Evolutionary conservation across 1,140 invertebrate species (phyloP).

Genomic region (Atta cephalotes): DNA sequence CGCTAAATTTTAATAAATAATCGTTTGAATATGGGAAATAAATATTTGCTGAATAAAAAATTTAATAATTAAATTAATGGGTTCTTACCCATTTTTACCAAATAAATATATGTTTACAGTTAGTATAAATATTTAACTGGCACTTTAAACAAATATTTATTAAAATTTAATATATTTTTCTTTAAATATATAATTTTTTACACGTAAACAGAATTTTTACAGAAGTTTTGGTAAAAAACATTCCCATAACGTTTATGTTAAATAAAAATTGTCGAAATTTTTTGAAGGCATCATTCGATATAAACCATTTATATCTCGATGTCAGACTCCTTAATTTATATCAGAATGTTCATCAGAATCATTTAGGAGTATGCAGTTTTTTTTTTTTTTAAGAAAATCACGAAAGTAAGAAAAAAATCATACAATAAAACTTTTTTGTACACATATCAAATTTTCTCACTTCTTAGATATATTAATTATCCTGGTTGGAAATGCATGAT

Average conservation of each 20-base stretch:
- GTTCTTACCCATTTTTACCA: no score
- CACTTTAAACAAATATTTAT: no score
- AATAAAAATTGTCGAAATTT: neutral
- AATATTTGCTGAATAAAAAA: no score
- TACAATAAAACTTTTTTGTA: neutral
- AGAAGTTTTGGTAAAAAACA: neutral
- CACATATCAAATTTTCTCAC: neutral
- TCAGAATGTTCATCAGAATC: neutral
- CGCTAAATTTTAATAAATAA: no score
- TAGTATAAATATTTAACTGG: no score
- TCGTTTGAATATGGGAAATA: no score
- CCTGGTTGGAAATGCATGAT: neutral
- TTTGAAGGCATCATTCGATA: neutral
- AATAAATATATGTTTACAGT: no score
- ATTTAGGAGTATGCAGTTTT: neutral
- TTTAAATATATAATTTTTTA: neutral
- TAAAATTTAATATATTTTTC: no score
- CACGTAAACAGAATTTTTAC: conserved; percentile 1
- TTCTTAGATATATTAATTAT: conserved; percentile 7
- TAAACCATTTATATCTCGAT: neutral
- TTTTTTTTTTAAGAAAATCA: neutral
- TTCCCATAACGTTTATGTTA: neutral
- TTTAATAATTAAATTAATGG: no score
- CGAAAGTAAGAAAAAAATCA: neutral
- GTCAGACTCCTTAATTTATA: neutral